Base-by-base conservation (phyloP, 2,888 invertebrate genomes). In the Exocentrus adspersus region DNA sequence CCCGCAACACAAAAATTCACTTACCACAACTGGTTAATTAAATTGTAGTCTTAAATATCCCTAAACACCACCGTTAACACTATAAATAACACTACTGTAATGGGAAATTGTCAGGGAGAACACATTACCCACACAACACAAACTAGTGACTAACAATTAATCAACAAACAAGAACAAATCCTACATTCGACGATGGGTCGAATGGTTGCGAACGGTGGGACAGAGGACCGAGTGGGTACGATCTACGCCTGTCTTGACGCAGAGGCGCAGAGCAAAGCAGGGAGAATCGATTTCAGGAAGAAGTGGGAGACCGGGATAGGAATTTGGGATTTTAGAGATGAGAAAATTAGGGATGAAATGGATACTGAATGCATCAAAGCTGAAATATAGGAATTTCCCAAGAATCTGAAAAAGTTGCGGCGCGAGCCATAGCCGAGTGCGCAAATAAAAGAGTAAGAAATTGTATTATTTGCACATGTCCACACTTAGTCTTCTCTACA, bases 71-170 rank as follows among this genome's bases (percentile, higher is more conserved):
- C 56, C 65, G 60, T 53, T n/a, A 61, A 65, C 63, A 28, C 54
- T 59, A 52, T 46, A 58, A 60, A 59, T 63, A 60, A 53, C 65
- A 65, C 68, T 63, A 58, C n/a, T n/a, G n/a, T n/a, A 51, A 61
- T 41, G 28, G 58, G 43, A 59, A 24, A 45, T 59, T 48, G 12
- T 54, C 61, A 41, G 42, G 54, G 46, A 48, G 20, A 50, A 21
- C 10, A 50, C 32, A 59, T 57, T 46, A 60, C 66, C 62, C 66
- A 52, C 60, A 64, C 66, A 59, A 54, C 32, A 57, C 48, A 62
- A 64, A 63, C 69, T 12, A 37, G 37, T 69, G 66, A 69, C 68
- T 68, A 58, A 66, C 66, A 57, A 57, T 57, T n/a, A 57, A 57
- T 57, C 57, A 62, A 53, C 58, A 60, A 62, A 58, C 54, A 45